Conservation (phyloP, 2,113 vertebrate species). For the Steatornis caripensis region DNA sequence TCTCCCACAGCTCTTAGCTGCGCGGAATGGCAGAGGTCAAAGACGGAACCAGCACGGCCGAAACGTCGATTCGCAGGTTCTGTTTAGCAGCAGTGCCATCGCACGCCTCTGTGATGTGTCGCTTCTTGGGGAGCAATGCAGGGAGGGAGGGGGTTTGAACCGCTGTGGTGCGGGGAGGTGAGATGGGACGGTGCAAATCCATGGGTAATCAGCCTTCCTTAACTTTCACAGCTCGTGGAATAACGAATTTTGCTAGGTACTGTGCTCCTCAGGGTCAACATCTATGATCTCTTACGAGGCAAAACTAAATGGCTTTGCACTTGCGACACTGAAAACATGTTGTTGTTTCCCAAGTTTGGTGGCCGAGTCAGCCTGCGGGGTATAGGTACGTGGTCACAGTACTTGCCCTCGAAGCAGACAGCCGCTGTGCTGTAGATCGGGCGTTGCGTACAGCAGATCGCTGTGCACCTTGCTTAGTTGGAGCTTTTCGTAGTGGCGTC, state of each 20-base stretch:
- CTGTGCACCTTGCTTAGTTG: fast-evolving
- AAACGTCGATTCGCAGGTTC: fast-evolving
- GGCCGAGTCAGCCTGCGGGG: neutral
- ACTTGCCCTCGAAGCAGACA: neutral
- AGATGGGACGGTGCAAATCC: neutral
- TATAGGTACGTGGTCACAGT: neutral
- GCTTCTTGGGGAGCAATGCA: neutral
- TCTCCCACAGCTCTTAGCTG: fast-evolving
- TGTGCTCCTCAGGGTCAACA: neutral
- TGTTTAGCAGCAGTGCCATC: neutral
- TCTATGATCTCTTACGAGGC: fast-evolving
- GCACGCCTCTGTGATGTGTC: neutral
- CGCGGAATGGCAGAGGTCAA: neutral
- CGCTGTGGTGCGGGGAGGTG: fast-evolving
- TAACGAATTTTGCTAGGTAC: neutral
- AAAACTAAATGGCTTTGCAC: neutral
- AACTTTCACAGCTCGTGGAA: fast-evolving
- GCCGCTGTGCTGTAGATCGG: neutral
- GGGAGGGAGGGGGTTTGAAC: neutral
- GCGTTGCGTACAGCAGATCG: fast-evolving
- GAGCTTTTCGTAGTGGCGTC: neutral
- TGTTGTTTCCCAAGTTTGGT: neutral
- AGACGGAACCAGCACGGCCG: fast-evolving
- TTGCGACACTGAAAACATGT: neutral
- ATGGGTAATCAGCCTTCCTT: neutral